These are phyloP conservation scores for Toxostoma redivivum DNA, from an alignment of 2,113 vertebrate genomes.

Conservation along the genomic window DNA sequence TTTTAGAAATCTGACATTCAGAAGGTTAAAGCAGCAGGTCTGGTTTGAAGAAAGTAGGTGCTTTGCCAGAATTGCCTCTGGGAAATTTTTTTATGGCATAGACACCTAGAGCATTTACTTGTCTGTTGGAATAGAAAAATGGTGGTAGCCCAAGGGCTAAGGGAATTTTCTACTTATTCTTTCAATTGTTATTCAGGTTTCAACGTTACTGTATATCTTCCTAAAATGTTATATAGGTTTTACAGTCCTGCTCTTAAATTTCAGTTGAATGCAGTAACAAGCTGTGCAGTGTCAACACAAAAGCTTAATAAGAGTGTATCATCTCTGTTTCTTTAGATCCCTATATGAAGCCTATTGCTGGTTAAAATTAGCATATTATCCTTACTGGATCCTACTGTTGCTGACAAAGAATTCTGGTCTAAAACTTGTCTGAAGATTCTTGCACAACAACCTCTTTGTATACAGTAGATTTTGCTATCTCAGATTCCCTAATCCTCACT, in stretches of 20 bases:
- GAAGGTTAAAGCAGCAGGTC: conserved; percentile 14
- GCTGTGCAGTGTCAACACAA: conserved; percentile 44
- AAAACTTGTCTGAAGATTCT: background rate
- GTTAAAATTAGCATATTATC: conserved; percentile 35
- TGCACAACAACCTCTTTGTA: background rate
- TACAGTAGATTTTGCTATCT: background rate
- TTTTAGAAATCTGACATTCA: conserved; percentile 25
- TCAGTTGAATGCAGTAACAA: conserved; percentile 22
- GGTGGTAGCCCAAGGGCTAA: conserved; percentile 35
- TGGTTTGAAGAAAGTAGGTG: background rate
- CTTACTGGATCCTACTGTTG: conserved; percentile 19
- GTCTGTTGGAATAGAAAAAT: background rate
- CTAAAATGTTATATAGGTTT: conserved; percentile 41
- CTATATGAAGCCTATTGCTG: background rate
- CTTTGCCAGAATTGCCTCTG: conserved; percentile 38
- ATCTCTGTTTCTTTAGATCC: conserved; percentile 15
- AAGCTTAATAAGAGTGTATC: conserved; percentile 34
- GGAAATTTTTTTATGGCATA: conserved; percentile 21
- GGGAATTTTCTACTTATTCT: background rate
- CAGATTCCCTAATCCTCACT: conserved; percentile 14
- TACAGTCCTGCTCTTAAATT: background rate
- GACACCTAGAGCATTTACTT: conserved; percentile 11
- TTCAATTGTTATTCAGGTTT: background rate
- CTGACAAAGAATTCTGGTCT: conserved; percentile 42
- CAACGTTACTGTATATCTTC: background rate